phyloP scores from a whole-genome alignment of 2,113 vertebrate genomes.

The Eulacestoma nigropectus region DNA sequence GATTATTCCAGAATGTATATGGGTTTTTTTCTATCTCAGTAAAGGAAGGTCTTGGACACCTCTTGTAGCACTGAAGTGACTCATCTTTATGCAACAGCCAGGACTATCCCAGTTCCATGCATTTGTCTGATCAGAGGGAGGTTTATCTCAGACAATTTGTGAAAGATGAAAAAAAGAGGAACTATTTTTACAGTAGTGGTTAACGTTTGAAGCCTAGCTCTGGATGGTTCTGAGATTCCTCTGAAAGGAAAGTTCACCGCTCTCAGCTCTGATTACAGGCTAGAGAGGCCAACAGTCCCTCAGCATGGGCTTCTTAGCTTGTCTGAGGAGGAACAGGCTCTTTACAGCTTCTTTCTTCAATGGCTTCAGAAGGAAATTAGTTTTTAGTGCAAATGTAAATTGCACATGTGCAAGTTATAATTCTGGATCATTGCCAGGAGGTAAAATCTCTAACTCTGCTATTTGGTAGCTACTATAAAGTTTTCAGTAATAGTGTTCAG shows the following conservation, averaged over 20 bases:
- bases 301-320: not conserved
- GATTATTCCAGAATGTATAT: not conserved
- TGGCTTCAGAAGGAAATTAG: conserved; percentile 41
- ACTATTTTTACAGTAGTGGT: conserved; percentile 4
- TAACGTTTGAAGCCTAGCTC: not conserved
- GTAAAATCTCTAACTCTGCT: conserved; percentile 11
- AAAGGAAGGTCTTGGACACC: not conserved
- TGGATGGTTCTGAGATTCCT: not conserved
- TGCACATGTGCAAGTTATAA: conserved; percentile 42
- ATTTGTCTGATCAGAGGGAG: not conserved
- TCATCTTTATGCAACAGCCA: not conserved
- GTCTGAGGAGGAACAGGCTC: not conserved
- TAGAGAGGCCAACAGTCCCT: not conserved
- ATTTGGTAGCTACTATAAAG: conserved; percentile 28
- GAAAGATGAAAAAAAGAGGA: not conserved
- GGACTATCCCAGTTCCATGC: not conserved
- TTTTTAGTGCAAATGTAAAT: conserved; percentile 48
- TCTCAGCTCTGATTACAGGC: not conserved
- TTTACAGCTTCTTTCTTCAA: conserved; percentile 28
- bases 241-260: not conserved
- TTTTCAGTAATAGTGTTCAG: conserved; percentile 30
- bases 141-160: not conserved
- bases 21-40: not conserved
- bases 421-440: conserved; percentile 23
- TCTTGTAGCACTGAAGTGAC: not conserved